phyloP scores from a whole-genome alignment of 1,140 invertebrate species.

The Drosophila pectinifera region DNA sequence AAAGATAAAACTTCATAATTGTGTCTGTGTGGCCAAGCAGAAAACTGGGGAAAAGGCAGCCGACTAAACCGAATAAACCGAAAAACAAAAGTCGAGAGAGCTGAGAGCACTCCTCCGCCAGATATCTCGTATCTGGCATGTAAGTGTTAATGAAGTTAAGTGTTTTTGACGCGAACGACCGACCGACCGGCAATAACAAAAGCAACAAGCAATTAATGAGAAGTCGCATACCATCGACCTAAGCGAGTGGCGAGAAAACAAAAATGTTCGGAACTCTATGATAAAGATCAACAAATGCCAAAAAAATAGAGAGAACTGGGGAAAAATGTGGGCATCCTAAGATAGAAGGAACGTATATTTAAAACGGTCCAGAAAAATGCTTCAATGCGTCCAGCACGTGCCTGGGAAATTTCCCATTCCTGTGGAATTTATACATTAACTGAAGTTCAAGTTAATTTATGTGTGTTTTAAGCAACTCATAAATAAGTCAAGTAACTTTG shows the following conservation, averaged over 20 bases:
- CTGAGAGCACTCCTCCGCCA: conserved; percentile 20
- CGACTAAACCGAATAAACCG: conserved; percentile 10
- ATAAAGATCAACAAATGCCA: conserved; percentile 72
- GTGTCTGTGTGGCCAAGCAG: conserved; percentile 67
- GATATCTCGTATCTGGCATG: conserved; percentile 74
- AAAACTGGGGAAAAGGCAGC: conserved; percentile 22
- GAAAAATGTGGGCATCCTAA: conserved; percentile 4
- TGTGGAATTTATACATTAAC: neutral
- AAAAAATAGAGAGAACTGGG: conserved; percentile 33
- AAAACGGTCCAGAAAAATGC: conserved; percentile 12
- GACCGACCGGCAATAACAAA: conserved; percentile 56
- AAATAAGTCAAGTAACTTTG: neutral
- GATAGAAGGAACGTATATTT: conserved; percentile 1
- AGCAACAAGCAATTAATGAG: conserved; percentile 77
- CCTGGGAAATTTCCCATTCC: neutral
- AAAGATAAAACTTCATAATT: conserved; percentile 82
- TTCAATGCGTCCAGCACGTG: neutral
- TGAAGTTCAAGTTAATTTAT: neutral
- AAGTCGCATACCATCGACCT: conserved; percentile 67
- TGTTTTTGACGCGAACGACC: conserved; percentile 75
- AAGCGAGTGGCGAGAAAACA: conserved; percentile 36
- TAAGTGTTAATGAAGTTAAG: conserved; percentile 84
- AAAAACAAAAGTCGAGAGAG: conserved; percentile 46
- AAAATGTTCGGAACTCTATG: conserved; percentile 59
- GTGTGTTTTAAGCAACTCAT: neutral